Evolutionary conservation across 1,140 invertebrate species (phyloP), one percentile per base, ranked within the genome.

Genomic region (Chelonus insularis): DNA sequence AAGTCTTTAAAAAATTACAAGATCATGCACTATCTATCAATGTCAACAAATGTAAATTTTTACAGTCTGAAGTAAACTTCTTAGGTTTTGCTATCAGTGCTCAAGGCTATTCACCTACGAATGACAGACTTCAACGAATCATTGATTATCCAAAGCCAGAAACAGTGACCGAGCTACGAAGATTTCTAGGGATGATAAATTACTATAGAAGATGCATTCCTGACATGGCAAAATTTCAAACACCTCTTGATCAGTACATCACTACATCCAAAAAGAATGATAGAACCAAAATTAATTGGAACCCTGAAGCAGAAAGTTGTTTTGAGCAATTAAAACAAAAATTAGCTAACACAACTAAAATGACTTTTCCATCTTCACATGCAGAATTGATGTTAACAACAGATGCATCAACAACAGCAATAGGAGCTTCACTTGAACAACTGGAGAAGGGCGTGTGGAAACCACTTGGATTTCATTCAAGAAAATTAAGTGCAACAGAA

Each of bases 151-250:
- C n/a, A n/a, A n/a, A n/a, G n/a, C n/a, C n/a, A n/a, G n/a, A n/a
- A n/a, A n/a, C n/a, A n/a, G n/a, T n/a, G n/a, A n/a, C n/a, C n/a
- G n/a, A n/a, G n/a, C n/a, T n/a, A n/a, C n/a, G n/a, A n/a, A n/a
- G n/a, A n/a, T n/a, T n/a, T n/a, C 36, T 83, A 4, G 80, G 75
- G 1, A 73, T 78, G 67, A 43, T 77, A 0, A 79, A 80, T 52
- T 81, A 73, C 66, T 79, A 79, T 56, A 50, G 67, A 6, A 23
- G 63, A 18, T 72, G 63, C 48, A 54, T 76, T 1, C 68, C 67
- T 39, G 1, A 37, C 66, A 25, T 70, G 5, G 66, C 71, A 7
- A 20, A 67, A 16, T 16, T 48, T 21, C 69, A 72, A 41, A 14
- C 21, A n/a, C 43, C 45, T 12, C 62, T 77, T 16, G 59, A 60